Evolutionary conservation across 2,888 invertebrate species (phyloP).

Genomic region (Automeris io): DNA sequence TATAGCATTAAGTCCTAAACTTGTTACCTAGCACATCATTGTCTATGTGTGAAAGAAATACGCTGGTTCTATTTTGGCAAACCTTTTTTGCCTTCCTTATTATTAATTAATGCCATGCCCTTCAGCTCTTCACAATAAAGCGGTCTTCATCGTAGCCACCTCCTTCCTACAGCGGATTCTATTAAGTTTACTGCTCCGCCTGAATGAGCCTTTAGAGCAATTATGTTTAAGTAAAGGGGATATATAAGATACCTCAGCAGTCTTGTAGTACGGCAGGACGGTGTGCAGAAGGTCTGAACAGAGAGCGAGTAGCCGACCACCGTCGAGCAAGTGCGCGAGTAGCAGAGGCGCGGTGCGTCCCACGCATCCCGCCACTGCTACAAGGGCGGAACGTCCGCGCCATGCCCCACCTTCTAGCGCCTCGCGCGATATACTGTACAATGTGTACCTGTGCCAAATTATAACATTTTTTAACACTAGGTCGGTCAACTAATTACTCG

Average conservation of each 20-base stretch:
- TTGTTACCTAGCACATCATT: too few species aligned
- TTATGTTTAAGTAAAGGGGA: background rate
- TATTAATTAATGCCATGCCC: too few species aligned
- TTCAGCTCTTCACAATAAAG: too few species aligned
- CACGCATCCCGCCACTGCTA: slow-evolving; percentile 88
- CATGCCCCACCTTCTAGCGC: slow-evolving; percentile 68
- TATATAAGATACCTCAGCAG: slow-evolving; percentile 80
- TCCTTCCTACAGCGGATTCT: too few species aligned
- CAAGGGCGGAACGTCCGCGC: slow-evolving; percentile 81
- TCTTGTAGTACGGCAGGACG: slow-evolving; percentile 87
- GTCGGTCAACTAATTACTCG: too few species aligned
- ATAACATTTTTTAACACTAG: too few species aligned
- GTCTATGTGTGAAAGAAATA: too few species aligned
- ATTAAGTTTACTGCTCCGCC: background rate
- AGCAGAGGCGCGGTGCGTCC: slow-evolving; percentile 80
- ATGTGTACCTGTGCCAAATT: slow-evolving; percentile 79
- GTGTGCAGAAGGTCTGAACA: slow-evolving; percentile 89
- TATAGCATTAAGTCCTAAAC: too few species aligned
- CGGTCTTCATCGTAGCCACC: too few species aligned
- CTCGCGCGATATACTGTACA: slow-evolving; percentile 76
- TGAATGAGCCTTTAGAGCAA: background rate
- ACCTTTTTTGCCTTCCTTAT: too few species aligned
- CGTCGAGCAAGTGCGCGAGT: slow-evolving; percentile 83
- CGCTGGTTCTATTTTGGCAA: too few species aligned
- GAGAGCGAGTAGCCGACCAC: slow-evolving; percentile 85